A percentile compares a stretch with the other conserved stretches of the same genome.
Conservation (phyloP, 1,140 invertebrate genomes). For the Heliconius himera region DNA sequence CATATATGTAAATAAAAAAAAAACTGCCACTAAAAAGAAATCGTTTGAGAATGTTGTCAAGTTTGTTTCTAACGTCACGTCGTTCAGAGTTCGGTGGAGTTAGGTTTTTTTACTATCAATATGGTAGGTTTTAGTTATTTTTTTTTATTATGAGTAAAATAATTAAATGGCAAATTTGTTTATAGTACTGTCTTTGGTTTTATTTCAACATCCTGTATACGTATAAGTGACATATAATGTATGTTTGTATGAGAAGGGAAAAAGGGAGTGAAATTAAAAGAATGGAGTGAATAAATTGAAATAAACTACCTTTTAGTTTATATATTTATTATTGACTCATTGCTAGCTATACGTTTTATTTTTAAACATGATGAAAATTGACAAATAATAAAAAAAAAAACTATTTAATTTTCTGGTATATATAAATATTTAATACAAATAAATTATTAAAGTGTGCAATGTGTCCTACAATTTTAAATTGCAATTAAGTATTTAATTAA, state of each 20-base stretch:
- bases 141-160: constrained; percentile 58
- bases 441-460: too few relatives aligned
- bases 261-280: too few relatives aligned
- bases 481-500: too few relatives aligned
- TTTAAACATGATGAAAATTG: too few relatives aligned
- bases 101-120: constrained; percentile 60
- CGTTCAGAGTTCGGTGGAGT: constrained; percentile 44
- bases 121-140: constrained; percentile 68
- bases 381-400: too few relatives aligned
- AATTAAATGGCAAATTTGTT: constrained; percentile 65
- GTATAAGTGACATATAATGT: neutral
- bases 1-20: constrained; percentile 26
- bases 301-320: too few relatives aligned
- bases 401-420: too few relatives aligned
- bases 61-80: constrained; percentile 50
- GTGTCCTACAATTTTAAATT: too few relatives aligned
- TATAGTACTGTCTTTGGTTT: constrained; percentile 46
- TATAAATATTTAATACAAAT: too few relatives aligned
- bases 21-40: constrained; percentile 41
- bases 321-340: too few relatives aligned
- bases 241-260: neutral
- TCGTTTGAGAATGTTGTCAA: constrained; percentile 48
- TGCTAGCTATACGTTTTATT: too few relatives aligned
- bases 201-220: neutral
- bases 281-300: too few relatives aligned